Conservation (phyloP, 2,113 vertebrate genomes). For the Sialia sialis region DNA sequence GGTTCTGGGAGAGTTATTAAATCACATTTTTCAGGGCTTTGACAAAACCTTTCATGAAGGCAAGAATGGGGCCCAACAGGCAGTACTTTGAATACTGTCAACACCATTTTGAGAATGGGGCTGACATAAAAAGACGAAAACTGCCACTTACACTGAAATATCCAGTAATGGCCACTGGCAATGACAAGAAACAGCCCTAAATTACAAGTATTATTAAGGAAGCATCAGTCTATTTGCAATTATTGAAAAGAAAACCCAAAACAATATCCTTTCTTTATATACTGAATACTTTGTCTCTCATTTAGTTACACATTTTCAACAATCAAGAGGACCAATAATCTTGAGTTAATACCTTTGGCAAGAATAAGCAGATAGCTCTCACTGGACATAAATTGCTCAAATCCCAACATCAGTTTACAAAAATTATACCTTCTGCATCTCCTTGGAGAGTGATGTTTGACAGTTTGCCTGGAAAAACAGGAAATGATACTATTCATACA, state of each 20-base stretch:
- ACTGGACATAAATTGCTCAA: background rate
- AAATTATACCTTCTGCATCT: background rate
- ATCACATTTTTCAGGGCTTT: background rate
- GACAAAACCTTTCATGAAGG: background rate
- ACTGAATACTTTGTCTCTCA: background rate
- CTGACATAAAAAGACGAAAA: background rate
- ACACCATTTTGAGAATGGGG: background rate
- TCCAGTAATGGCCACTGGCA: background rate
- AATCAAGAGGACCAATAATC: background rate
- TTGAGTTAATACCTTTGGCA: background rate
- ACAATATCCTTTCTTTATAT: background rate
- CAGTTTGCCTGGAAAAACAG: background rate
- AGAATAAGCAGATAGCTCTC: background rate
- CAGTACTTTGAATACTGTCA: background rate
- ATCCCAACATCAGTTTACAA: background rate
- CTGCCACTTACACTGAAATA: background rate
- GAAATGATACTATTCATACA: background rate
- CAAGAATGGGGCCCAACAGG: background rate
- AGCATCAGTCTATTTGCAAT: background rate
- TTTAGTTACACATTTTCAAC: background rate
- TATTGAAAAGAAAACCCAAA: background rate
- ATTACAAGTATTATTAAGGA: background rate
- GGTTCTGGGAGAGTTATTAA: background rate
- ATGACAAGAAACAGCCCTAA: background rate
- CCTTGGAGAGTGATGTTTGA: background rate